phyloP scores from a whole-genome alignment of 2,797 vertebrate species.

The Falco peregrinus region DNA sequence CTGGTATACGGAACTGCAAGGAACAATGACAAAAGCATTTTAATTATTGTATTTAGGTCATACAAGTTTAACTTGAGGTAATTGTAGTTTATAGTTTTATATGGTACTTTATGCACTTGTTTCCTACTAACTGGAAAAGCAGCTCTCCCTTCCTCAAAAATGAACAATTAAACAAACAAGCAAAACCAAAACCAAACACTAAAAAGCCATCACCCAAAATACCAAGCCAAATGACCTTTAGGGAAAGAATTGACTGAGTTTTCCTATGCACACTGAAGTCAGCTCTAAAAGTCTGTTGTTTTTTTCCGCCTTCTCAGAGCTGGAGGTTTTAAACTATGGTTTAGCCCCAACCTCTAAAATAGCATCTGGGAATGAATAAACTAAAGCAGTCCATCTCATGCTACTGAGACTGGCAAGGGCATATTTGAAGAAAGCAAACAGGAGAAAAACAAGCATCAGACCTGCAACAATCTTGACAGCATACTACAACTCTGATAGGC shows the following conservation, averaged over 20 bases:
- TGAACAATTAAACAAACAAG: neutral
- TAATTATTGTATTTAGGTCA: neutral
- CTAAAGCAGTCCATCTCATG: neutral
- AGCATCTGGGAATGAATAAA: conserved; percentile 1
- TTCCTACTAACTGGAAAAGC: neutral
- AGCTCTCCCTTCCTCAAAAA: neutral
- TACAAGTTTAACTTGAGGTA: neutral
- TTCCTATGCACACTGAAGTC: neutral
- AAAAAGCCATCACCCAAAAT: neutral
- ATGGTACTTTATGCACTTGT: neutral
- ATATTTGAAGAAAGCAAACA: conserved; percentile 24
- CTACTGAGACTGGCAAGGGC: conserved; percentile 32
- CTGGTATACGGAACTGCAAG: neutral
- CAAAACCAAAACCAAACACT: neutral
- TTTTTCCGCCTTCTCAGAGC: neutral
- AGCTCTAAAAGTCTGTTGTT: neutral
- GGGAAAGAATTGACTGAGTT: neutral
- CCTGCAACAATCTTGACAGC: neutral
- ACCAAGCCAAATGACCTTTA: neutral
- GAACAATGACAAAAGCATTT: neutral
- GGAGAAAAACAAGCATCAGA: conserved; percentile 50
- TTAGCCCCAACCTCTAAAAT: neutral
- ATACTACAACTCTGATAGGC: neutral
- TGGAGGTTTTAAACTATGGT: neutral
- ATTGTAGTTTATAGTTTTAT: neutral